phyloP scores from a whole-genome alignment of 2,888 invertebrate genomes.

The Apotomis capreana region DNA sequence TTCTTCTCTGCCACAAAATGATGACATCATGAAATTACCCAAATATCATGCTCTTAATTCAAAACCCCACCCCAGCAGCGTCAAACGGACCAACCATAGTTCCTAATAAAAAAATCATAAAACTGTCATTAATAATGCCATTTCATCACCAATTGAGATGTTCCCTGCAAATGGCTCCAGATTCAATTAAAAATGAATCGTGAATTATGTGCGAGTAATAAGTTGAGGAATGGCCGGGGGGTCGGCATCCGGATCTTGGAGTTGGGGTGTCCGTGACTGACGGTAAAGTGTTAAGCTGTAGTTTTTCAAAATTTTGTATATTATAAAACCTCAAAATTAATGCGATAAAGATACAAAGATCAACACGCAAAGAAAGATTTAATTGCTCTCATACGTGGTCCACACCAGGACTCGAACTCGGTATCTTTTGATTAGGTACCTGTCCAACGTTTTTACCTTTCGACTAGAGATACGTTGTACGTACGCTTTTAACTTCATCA shows the following conservation, averaged over 20 bases:
- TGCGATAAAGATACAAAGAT: no score
- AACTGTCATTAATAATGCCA: slow-evolving; percentile 46
- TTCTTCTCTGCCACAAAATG: no score
- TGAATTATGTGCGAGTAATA: slow-evolving; percentile 64
- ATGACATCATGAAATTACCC: no score
- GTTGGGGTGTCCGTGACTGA: slow-evolving; percentile 49
- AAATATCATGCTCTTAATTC: not conserved
- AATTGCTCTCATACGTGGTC: no score
- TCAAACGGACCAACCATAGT: slow-evolving; percentile 5
- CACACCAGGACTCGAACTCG: no score
- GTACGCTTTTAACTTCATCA: no score
- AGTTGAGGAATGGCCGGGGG: slow-evolving; percentile 55
- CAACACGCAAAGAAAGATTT: no score
- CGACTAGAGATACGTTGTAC: no score
- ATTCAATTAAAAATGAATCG: slow-evolving; percentile 66
- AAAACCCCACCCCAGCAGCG: not conserved
- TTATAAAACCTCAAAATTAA: no score
- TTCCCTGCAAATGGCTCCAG: slow-evolving; percentile 53
- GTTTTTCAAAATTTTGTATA: not conserved
- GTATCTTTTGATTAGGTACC: no score
- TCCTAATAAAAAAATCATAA: slow-evolving; percentile 37
- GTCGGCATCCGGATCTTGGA: slow-evolving; percentile 48
- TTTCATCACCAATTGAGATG: slow-evolving; percentile 39
- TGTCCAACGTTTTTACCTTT: no score
- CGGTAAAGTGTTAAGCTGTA: not conserved